A percentile compares a stretch with the other conserved stretches of the same genome.
These are phyloP conservation scores for Molossus molossus DNA, from an alignment of 2,797 vertebrate species.

Conservation along the genomic window DNA sequence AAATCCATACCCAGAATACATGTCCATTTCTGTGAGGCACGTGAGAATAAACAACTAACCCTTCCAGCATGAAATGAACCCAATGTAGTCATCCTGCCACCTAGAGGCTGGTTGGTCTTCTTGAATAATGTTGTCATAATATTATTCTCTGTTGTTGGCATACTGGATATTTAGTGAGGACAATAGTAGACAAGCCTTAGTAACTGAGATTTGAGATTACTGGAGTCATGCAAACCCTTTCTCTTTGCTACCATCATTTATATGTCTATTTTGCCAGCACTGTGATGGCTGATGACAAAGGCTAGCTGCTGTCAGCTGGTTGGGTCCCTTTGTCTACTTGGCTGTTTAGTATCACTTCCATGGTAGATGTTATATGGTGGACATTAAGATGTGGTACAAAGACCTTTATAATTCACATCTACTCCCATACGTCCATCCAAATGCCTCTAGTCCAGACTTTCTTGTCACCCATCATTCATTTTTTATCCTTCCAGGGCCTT, in stretches of 20 bases:
- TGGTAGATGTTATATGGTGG: neutral
- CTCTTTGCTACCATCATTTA: neutral
- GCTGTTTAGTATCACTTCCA: neutral
- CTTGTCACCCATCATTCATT: neutral
- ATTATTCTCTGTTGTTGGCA: neutral
- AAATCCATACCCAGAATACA: slow-evolving; percentile 27
- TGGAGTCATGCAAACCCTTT: neutral
- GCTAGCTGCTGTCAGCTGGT: neutral
- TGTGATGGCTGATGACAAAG: neutral
- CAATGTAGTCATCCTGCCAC: neutral
- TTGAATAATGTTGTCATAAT: neutral
- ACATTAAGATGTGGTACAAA: neutral
- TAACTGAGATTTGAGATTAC: neutral
- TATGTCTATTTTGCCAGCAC: neutral
- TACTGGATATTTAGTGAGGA: neutral
- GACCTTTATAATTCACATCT: neutral
- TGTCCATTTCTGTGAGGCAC: neutral
- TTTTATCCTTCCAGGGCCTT: neutral
- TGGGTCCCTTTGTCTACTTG: neutral
- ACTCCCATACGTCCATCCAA: neutral
- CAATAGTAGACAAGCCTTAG: neutral
- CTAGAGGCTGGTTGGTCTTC: neutral
- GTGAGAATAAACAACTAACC: neutral
- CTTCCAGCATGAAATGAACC: neutral
- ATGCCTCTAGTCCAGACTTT: neutral